phyloP scores from a whole-genome alignment of 2,888 invertebrate genomes.

The Ischnura elegans region DNA sequence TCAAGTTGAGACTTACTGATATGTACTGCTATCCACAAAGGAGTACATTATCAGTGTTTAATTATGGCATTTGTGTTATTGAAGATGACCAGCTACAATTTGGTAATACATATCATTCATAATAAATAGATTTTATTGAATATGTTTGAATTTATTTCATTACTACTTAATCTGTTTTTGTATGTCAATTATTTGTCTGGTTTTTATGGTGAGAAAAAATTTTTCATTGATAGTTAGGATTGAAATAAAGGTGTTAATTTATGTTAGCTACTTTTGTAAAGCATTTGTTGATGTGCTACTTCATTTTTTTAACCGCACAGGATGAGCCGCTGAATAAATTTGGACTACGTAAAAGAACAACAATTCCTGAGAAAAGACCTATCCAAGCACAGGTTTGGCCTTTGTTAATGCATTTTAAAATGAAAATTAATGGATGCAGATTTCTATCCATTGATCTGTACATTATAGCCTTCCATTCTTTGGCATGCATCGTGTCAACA shows the following conservation, averaged over 20 bases:
- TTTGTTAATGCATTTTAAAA: background rate
- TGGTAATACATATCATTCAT: too few species aligned
- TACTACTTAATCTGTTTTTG: background rate
- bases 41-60: too few species aligned
- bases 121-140: too few species aligned
- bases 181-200: background rate
- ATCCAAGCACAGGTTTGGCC: conserved; percentile 32
- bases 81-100: too few species aligned
- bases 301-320: conserved; percentile 36
- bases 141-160: background rate
- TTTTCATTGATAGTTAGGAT: background rate
- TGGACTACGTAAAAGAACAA: conserved; percentile 49
- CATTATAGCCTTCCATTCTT: background rate
- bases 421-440: background rate
- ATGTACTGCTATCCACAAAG: too few species aligned
- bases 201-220: background rate
- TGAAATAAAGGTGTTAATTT: background rate
- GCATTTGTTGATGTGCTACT: background rate
- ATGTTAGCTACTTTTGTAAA: background rate
- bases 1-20: too few species aligned
- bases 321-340: conserved; percentile 54
- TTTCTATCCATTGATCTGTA: background rate
- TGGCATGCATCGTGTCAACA: background rate
- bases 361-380: conserved; percentile 44
- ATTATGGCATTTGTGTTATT: too few species aligned